Base-by-base conservation (phyloP, 1,140 invertebrate species). In the Aphelenchoides besseyi region DNA sequence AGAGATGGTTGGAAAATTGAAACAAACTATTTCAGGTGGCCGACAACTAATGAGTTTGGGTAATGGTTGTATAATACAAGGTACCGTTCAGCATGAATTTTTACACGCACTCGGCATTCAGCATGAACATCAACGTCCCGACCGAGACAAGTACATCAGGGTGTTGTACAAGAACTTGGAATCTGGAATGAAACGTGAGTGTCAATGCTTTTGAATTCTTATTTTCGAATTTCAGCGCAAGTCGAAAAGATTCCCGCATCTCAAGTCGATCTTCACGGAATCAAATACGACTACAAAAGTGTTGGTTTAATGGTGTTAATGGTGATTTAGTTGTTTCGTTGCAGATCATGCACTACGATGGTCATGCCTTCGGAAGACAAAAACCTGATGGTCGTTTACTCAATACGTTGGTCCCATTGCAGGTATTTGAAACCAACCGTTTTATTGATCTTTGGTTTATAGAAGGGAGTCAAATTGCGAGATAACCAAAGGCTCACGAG, bases 21-120 rank as follows among this genome's bases (percentile, higher is more conserved):
- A n/a, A 12, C 41, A 48, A 48, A 16, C 41, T 12, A 48, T 48
- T 48, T 12, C 41, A 48, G 55, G 55, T 8, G 55, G 55, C 5
- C 5, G 18, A 28, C 55, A 59, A 59, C 26, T 59, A 8, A 18
- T 59, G 5, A 8, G 5, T 5, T 23, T 59, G 8, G 66, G 48
- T 8, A 18, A 68, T 8, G 66, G 48, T 8, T 68, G 66, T 28
- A 3, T 64, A 23, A 12, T 8, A 3, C 5, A 63, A n/a, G 66
- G 62, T 12, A 68, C 30, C 3, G 54, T 63, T 36, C 53, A 68
- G 30, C 66, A 68, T 36, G 53, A 59, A 28, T 63, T 68, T 8
- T 12, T 26, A 18, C 66, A 68, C 18, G 66, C 66, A 16, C 55
- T 59, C 3, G 66, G 66, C 5, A 68, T 68, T 52, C 5, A 63